Evolutionary conservation across 2,797 vertebrate genomes (phyloP).

Genomic region (Muscicapa comitata): DNA sequence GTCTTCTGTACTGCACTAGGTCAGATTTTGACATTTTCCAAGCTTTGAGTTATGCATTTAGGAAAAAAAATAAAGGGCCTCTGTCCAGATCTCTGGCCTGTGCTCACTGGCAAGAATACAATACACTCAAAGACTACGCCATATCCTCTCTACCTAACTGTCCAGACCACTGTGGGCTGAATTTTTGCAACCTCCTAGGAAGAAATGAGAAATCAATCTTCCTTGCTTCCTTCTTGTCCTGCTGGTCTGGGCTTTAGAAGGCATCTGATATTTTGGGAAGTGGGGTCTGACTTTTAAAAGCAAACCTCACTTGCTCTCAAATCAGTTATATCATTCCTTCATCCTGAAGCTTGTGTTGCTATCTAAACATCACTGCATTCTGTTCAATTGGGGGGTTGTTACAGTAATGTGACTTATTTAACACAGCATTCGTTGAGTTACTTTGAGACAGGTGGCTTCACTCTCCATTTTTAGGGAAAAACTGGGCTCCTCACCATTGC

Average conservation of each 20-base stretch:
- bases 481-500: background rate
- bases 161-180: background rate
- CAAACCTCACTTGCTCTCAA: background rate
- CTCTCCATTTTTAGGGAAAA: background rate
- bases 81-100: background rate
- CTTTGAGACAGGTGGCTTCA: accelerated
- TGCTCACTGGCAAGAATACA: background rate
- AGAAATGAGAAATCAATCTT: background rate
- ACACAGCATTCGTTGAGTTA: accelerated
- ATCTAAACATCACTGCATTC: background rate
- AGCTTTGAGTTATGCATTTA: background rate
- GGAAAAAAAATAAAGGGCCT: background rate
- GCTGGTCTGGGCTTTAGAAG: background rate
- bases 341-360: background rate
- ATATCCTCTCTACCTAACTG: background rate
- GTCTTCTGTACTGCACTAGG: background rate
- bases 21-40: background rate
- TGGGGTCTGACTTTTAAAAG: background rate
- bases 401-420: background rate
- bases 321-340: background rate
- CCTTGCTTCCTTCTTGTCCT: background rate
- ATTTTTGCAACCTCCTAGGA: background rate
- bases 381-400: background rate
- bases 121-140: background rate
- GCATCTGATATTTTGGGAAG: background rate